Evolutionary conservation across 2,797 vertebrate species (phyloP).

Genomic region (Octomys mimax): DNA sequence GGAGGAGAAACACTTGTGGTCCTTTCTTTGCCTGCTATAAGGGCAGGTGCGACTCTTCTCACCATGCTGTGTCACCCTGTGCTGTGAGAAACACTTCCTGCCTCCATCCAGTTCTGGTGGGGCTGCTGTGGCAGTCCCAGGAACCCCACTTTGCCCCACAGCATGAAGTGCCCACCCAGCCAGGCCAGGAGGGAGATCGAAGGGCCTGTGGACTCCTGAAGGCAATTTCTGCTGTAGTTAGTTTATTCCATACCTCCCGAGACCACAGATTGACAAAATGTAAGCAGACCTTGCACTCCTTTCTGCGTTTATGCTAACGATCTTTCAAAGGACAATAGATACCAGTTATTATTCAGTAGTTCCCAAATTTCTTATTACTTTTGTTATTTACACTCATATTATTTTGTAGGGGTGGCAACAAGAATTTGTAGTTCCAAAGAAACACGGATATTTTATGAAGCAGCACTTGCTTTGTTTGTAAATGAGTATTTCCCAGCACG

Average conservation of each 20-base stretch:
- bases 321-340: not conserved
- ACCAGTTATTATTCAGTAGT: not conserved
- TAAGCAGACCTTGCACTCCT: not conserved
- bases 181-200: not conserved
- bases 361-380: conserved; percentile 1
- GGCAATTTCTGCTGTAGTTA: not conserved
- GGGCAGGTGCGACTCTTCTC: not conserved
- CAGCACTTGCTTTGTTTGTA: not conserved
- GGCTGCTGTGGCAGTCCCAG: not conserved
- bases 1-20: not conserved
- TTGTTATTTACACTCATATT: not conserved
- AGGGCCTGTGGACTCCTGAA: not conserved
- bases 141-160: not conserved
- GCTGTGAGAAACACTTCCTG: not conserved
- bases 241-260: not conserved
- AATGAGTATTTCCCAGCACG: not conserved
- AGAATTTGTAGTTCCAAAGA: conserved; percentile 9
- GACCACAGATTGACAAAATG: not conserved
- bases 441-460: not conserved
- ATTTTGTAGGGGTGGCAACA: conserved; percentile 25
- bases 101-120: not conserved
- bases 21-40: not conserved
- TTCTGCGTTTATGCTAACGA: not conserved
- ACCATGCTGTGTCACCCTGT: not conserved
- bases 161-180: not conserved